Evolutionary conservation across 2,113 vertebrate species (phyloP).

Genomic region (Casuarius casuarius): DNA sequence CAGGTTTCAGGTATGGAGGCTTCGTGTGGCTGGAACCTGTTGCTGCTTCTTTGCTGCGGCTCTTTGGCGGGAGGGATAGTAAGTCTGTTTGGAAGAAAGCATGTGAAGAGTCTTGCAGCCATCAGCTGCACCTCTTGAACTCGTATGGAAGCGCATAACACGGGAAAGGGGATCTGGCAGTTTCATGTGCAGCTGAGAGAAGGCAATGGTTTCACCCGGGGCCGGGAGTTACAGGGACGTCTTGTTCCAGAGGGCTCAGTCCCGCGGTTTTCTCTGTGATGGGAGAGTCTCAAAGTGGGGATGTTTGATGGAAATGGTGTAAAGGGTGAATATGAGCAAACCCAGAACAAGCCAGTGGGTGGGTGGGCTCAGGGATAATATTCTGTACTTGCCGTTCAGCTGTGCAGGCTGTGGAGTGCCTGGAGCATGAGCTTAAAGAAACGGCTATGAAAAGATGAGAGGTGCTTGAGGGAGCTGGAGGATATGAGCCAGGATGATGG

Average conservation of each 20-base stretch:
- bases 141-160: neutral
- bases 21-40: neutral
- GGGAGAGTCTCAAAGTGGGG: no score
- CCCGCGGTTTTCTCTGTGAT: no score
- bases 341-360: neutral
- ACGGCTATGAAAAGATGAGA: no score
- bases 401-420: neutral
- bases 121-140: neutral
- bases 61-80: neutral
- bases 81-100: neutral
- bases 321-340: neutral
- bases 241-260: no score
- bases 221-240: no score
- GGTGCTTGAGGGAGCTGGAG: no score
- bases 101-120: neutral
- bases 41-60: neutral
- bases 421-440: neutral
- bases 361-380: no score
- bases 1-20: neutral
- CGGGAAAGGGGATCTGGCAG: neutral
- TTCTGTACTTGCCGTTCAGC: neutral
- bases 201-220: no score
- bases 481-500: neutral
- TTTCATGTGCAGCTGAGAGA: neutral
- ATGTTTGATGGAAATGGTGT: neutral